Evolutionary conservation across 2,797 vertebrate species (phyloP), one percentile per base, ranked within the genome.

Genomic region (Hemitrygon akajei): DNA sequence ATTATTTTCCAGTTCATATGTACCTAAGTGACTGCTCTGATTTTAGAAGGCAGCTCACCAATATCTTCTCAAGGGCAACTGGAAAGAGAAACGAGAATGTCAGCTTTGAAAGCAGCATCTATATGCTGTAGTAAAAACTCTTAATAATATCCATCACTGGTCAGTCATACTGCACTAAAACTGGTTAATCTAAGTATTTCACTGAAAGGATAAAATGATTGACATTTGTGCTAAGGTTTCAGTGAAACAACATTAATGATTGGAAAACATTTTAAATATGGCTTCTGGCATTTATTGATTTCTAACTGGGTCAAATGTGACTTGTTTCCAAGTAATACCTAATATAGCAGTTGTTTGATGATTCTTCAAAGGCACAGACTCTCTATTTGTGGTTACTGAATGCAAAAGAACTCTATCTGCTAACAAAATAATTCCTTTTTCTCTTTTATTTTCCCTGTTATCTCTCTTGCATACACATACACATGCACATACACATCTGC

Each of bases 251-350:
- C 22, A 30, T 56, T 73, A 18, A 75, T 27, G 40, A 73, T 37
- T 75, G 66, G 6, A 92, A 73, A 63, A 92, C 40, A 92, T 92
- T 75, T 75, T 37, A 92, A 73, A 92, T 75, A 56, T 40, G 40
- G 20, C 69, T 87, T 92, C 47, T 92, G 69, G 66, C n/a, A 73
- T 11, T 56, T 47, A 71, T 92, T 71, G 25, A 92, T 71, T 92
- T 92, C 37, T 75, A 47, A 30, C 89, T 92, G 69, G 34, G 40
- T 71, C 63, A 92, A 71, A 37, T 47, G 37, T 40, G 91, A 73
- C 37, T 73, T 47, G 22, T 75, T 92, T 92, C 71, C 91, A 75
- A 92, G 20, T 92, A 92, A 47, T 47, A 75, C 73, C 69, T 92
- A 37, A 71, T 30, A 92, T 92, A 73, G 11, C 91, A 75, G 4